Percentiles rank a stretch among this genome's conserved stretches.
These are phyloP conservation scores for Scatophagus argus DNA, from an alignment of 2,113 vertebrate genomes.

Conservation along the genomic window DNA sequence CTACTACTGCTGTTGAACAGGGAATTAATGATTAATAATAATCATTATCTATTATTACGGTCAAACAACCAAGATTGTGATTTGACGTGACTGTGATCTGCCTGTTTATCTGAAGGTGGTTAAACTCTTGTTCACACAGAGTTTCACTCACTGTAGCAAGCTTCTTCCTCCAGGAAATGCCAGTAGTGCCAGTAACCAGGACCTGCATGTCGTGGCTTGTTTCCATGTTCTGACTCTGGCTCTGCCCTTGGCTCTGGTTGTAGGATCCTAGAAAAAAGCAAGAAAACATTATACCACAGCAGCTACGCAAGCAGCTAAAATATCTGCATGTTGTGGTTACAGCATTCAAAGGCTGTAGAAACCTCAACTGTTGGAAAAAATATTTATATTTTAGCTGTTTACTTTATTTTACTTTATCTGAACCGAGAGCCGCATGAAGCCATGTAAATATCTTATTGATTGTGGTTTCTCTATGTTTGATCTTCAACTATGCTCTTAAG, in stretches of 20 bases:
- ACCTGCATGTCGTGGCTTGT: slow-evolving; percentile 80
- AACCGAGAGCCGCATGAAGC: not conserved
- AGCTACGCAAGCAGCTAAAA: not conserved
- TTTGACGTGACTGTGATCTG: not conserved
- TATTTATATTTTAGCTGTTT: not conserved
- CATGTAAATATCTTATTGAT: not conserved
- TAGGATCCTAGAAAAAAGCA: slow-evolving; percentile 50
- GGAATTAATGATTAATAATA: too few relatives aligned
- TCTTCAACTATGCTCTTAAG: not conserved
- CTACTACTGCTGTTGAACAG: not conserved
- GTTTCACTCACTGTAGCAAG: slow-evolving; percentile 69
- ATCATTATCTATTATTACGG: too few relatives aligned
- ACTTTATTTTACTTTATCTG: too few relatives aligned
- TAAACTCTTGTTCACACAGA: not conserved
- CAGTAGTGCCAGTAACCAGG: slow-evolving; percentile 90
- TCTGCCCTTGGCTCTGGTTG: slow-evolving; percentile 53
- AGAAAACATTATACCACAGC: not conserved
- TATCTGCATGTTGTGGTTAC: not conserved
- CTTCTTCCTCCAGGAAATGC: slow-evolving; percentile 93
- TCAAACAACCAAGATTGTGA: too few relatives aligned
- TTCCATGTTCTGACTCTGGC: slow-evolving; percentile 50
- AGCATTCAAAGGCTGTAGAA: not conserved
- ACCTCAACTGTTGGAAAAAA: not conserved
- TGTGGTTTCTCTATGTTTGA: not conserved
- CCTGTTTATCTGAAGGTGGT: not conserved